phyloP scores from a whole-genome alignment of 2,888 invertebrate genomes.

The Neoascia interrupta region DNA sequence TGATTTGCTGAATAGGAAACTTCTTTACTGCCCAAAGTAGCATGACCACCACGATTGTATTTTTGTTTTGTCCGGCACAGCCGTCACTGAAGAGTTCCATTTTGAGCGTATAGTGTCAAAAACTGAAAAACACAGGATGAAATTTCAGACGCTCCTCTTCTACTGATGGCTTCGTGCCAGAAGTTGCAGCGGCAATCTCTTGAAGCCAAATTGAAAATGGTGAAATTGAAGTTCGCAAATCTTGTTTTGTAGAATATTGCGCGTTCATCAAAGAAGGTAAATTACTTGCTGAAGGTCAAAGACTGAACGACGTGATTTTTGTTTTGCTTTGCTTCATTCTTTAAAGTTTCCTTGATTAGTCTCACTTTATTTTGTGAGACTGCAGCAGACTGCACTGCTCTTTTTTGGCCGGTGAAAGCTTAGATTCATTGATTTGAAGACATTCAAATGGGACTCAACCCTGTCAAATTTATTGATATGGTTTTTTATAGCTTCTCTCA shows the following conservation, averaged over 20 bases:
- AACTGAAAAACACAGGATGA: not conserved
- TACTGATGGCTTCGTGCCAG: not conserved
- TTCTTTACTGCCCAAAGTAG: not conserved
- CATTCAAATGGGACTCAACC: not conserved
- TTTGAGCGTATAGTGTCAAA: not conserved
- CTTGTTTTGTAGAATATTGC: not conserved
- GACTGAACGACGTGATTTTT: not conserved
- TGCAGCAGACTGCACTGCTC: not conserved
- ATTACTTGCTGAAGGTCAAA: not conserved
- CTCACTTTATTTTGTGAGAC: not conserved
- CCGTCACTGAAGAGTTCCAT: not conserved
- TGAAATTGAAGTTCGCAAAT: not conserved
- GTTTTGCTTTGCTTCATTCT: not conserved
- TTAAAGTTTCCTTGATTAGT: not conserved
- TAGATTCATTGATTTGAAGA: not conserved
- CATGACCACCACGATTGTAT: not conserved
- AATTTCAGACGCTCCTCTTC: not conserved
- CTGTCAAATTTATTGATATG: not conserved
- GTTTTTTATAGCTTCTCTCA: not conserved
- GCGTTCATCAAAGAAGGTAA: not conserved
- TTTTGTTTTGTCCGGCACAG: not conserved
- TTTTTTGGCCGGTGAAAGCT: not conserved
- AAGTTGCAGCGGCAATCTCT: not conserved
- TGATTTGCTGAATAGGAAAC: not conserved
- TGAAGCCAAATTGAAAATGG: not conserved